phyloP scores from a whole-genome alignment of 2,113 vertebrate genomes.

The Neotoma lepida region DNA sequence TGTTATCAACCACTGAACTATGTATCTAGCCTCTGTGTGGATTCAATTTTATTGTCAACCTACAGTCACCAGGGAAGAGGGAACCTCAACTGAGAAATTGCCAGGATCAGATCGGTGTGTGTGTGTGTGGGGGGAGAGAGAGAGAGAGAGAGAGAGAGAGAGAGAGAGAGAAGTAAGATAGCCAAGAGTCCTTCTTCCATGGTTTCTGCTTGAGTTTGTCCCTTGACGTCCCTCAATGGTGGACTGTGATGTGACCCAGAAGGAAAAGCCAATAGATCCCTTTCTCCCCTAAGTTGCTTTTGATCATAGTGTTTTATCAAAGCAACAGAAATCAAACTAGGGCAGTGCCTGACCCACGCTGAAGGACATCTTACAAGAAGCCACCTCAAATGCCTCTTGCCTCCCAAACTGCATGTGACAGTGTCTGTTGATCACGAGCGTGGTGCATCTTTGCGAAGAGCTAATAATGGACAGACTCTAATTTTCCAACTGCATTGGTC shows the following conservation, averaged over 20 bases:
- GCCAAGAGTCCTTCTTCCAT: not conserved
- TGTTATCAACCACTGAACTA: not conserved
- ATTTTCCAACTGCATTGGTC: constrained; percentile 8
- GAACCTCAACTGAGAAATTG: not conserved
- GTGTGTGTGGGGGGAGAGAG: no score
- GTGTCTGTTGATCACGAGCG: not conserved
- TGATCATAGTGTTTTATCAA: not conserved
- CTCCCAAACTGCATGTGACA: not conserved
- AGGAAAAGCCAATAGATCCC: not conserved
- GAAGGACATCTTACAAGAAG: not conserved
- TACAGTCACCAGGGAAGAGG: not conserved
- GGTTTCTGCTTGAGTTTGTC: not conserved
- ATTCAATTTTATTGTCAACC: not conserved
- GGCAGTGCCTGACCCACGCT: not conserved
- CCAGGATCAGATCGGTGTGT: not conserved
- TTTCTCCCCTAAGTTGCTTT: not conserved
- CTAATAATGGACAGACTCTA: not conserved
- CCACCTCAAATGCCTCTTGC: not conserved
- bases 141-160: not conserved
- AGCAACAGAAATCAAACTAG: not conserved
- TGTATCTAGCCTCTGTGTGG: not conserved
- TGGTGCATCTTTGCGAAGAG: not conserved
- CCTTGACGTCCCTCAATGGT: not conserved
- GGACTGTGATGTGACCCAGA: not conserved
- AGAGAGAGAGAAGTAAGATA: not conserved